Evolutionary conservation across 2,888 invertebrate species (phyloP).

Genomic region (Aleiodes testaceus): DNA sequence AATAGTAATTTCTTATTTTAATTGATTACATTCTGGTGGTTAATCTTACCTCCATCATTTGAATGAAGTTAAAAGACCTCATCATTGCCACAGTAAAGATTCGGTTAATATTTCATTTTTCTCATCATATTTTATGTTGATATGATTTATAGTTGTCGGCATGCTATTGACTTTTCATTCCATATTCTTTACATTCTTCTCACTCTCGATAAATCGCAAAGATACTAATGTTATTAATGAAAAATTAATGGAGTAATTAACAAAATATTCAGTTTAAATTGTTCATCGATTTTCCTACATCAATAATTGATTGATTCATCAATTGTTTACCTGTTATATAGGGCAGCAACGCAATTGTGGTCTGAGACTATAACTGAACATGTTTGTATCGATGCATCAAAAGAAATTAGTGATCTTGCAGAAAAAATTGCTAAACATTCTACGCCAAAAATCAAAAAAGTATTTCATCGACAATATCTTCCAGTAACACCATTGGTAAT

Average conservation of each 20-base stretch:
- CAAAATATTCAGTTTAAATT: background rate
- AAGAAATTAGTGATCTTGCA: constrained; percentile 87
- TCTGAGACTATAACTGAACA: constrained; percentile 83
- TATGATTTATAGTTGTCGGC: no score
- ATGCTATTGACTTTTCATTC: no score
- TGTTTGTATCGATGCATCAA: constrained; percentile 88
- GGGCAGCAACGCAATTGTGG: constrained; percentile 86
- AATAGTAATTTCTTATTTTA: constrained; percentile 48
- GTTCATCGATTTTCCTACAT: background rate
- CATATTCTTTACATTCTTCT: no score
- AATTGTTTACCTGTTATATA: constrained; percentile 59
- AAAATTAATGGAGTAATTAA: no score
- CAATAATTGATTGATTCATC: background rate
- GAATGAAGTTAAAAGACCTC: no score
- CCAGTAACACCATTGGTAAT: constrained; percentile 78
- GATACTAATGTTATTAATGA: no score
- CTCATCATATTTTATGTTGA: no score
- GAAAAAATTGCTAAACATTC: constrained; percentile 80
- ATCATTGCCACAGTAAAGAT: no score
- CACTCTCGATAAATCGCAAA: no score
- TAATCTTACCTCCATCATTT: no score
- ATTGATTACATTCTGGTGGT: background rate
- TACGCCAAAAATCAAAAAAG: constrained; percentile 76
- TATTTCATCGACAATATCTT: constrained; percentile 85
- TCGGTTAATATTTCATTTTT: no score